These are phyloP conservation scores for Euphonia xanthogaster DNA, from an alignment of 2,797 vertebrate genomes.

Conservation along the genomic window DNA sequence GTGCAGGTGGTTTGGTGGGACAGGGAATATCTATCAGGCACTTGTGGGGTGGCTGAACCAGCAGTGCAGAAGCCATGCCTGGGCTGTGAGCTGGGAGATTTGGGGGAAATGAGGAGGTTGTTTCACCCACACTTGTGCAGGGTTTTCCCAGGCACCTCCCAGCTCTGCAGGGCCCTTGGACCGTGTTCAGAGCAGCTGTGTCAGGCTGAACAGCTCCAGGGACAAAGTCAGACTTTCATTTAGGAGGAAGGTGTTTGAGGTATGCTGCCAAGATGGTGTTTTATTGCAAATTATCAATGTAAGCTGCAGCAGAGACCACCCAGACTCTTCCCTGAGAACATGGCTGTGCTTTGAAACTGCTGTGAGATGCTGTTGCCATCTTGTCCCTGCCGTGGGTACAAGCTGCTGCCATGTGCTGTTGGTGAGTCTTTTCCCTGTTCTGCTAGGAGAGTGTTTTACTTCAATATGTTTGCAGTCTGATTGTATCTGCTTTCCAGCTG, in stretches of 20 bases:
- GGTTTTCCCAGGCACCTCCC: conserved; percentile 24
- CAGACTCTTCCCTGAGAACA: not conserved
- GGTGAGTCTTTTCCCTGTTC: not conserved
- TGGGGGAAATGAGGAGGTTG: not conserved
- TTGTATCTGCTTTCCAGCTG: not conserved
- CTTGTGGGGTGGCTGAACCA: not conserved
- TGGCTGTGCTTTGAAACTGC: not conserved
- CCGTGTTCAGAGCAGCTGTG: conserved; percentile 6
- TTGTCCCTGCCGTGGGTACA: not conserved
- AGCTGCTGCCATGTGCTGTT: not conserved
- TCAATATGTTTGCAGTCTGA: not conserved
- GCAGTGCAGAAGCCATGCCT: not conserved
- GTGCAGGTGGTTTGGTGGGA: not conserved
- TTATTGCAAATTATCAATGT: conserved; percentile 14
- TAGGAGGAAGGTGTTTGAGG: not conserved
- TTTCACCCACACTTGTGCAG: not conserved
- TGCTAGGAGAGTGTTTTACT: not conserved
- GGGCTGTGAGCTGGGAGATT: not conserved
- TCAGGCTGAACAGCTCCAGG: conserved; percentile 9
- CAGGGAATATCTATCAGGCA: not conserved
- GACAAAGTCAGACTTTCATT: conserved; percentile 21
- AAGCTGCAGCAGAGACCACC: conserved; percentile 46
- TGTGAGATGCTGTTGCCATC: not conserved
- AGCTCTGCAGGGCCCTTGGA: conserved; percentile 26
- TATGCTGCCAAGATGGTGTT: conserved; percentile 17